Percentiles rank a stretch among this genome's conserved stretches.
phyloP scores from a whole-genome alignment of 2,888 invertebrate genomes.

The Colletes collaris region DNA sequence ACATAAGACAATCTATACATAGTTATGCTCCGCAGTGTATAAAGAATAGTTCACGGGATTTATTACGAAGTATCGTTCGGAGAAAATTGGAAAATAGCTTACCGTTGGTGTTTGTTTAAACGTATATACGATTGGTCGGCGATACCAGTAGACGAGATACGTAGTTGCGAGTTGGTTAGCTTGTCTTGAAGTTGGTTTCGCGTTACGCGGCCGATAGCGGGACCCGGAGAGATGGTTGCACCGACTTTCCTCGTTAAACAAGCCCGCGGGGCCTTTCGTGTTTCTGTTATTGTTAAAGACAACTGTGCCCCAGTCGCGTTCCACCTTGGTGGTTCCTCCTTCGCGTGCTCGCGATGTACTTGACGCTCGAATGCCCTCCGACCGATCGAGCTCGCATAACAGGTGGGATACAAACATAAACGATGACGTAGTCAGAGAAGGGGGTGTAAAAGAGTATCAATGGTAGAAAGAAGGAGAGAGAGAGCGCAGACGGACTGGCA shows the following conservation, averaged over 20 bases:
- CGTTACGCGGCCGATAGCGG: slow-evolving; percentile 62
- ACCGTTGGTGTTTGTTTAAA: too few species aligned
- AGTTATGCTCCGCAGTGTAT: too few species aligned
- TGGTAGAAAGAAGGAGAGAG: background rate
- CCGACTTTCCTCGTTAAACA: slow-evolving; percentile 78
- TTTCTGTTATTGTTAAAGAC: slow-evolving; percentile 38
- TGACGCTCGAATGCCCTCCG: background rate
- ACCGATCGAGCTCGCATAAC: too few species aligned
- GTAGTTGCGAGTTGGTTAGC: slow-evolving; percentile 66
- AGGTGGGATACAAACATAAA: too few species aligned
- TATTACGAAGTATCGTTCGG: too few species aligned
- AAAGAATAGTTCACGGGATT: too few species aligned
- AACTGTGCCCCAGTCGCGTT: slow-evolving; percentile 20
- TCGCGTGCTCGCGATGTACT: slow-evolving; percentile 3
- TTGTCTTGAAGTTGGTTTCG: slow-evolving; percentile 73
- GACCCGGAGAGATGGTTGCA: slow-evolving; percentile 49
- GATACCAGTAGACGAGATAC: too few species aligned
- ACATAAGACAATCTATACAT: too few species aligned
- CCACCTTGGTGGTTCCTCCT: slow-evolving; percentile 33
- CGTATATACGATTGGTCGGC: too few species aligned
- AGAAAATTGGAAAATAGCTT: too few species aligned
- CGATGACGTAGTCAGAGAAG: too few species aligned
- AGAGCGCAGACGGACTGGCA: background rate
- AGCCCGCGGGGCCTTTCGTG: slow-evolving; percentile 71
- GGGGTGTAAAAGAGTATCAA: background rate